Percentiles rank a stretch among this genome's conserved stretches.
These are phyloP conservation scores for Drosophila mayaguana DNA, from an alignment of 2,888 invertebrate species.

Conservation along the genomic window DNA sequence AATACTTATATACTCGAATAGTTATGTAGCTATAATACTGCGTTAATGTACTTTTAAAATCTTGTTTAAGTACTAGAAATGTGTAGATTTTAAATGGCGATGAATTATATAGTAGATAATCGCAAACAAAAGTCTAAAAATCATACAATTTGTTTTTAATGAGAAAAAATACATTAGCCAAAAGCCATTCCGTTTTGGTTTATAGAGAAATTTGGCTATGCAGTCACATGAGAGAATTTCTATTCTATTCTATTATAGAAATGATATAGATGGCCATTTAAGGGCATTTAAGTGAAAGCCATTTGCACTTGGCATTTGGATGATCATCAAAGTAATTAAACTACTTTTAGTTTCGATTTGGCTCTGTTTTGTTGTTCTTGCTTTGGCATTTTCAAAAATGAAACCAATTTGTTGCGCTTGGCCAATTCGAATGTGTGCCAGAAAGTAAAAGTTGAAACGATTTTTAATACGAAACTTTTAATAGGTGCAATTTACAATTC, in stretches of 20 bases:
- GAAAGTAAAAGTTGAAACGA: constrained; percentile 71
- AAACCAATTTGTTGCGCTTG: constrained; percentile 30
- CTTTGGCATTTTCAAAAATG: constrained; percentile 8
- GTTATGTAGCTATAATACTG: neutral
- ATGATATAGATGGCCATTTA: constrained; percentile 11
- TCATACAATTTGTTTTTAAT: neutral
- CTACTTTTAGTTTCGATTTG: constrained; percentile 33
- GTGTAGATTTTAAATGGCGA: neutral
- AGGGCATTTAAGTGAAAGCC: neutral
- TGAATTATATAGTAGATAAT: neutral
- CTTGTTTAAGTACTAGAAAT: no score
- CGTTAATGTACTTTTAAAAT: neutral
- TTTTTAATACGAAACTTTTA: constrained; percentile 32
- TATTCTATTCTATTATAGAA: neutral
- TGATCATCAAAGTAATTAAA: constrained; percentile 52
- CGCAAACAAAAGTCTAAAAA: no score
- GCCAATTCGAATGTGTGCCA: constrained; percentile 58
- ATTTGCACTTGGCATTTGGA: constrained; percentile 28
- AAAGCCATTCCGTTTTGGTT: neutral
- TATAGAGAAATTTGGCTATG: neutral
- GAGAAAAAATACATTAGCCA: neutral
- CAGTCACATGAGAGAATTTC: neutral
- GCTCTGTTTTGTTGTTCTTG: neutral
- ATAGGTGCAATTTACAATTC: constrained; percentile 46
- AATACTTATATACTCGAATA: no score